Evolutionary conservation across 2,888 invertebrate species (phyloP).

Genomic region (Phoenoteleia sp.): DNA sequence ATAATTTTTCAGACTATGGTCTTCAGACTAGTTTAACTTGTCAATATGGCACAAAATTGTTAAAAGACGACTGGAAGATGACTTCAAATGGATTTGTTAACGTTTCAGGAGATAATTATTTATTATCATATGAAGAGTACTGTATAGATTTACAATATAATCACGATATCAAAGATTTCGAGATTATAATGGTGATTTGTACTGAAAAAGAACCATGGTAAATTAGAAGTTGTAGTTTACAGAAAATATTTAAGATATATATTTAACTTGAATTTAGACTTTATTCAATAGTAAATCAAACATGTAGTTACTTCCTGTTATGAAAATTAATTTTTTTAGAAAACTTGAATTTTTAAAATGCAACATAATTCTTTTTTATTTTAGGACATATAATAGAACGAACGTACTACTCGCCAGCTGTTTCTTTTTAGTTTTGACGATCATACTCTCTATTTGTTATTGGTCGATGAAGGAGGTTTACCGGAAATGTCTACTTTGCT

Average conservation of each 20-base stretch:
- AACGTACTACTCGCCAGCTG: neutral
- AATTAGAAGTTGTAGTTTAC: neutral
- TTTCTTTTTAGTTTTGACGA: neutral
- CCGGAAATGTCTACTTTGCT: slow-evolving; percentile 3
- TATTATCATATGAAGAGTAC: slow-evolving; percentile 21
- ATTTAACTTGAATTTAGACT: no score
- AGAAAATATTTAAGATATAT: no score
- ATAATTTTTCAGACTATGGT: slow-evolving; percentile 35
- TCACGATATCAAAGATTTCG: neutral
- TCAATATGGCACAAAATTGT: neutral
- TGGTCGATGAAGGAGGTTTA: slow-evolving; percentile 5
- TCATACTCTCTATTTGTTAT: neutral
- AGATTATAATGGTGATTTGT: slow-evolving; percentile 6
- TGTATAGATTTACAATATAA: slow-evolving; percentile 24
- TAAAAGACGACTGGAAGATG: slow-evolving; percentile 25
- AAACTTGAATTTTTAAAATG: no score
- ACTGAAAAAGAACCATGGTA: slow-evolving; percentile 16
- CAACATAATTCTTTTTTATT: no score
- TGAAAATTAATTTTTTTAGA: no score
- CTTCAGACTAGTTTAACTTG: slow-evolving; percentile 13
- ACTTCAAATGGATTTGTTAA: slow-evolving; percentile 14
- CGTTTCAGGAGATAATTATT: neutral
- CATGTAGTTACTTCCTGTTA: no score
- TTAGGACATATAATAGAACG: neutral
- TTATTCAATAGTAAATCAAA: no score